A percentile compares a stretch with the other conserved stretches of the same genome.
phyloP scores from a whole-genome alignment of 1,140 invertebrate species.

The Pygmarrhopalites habei region DNA sequence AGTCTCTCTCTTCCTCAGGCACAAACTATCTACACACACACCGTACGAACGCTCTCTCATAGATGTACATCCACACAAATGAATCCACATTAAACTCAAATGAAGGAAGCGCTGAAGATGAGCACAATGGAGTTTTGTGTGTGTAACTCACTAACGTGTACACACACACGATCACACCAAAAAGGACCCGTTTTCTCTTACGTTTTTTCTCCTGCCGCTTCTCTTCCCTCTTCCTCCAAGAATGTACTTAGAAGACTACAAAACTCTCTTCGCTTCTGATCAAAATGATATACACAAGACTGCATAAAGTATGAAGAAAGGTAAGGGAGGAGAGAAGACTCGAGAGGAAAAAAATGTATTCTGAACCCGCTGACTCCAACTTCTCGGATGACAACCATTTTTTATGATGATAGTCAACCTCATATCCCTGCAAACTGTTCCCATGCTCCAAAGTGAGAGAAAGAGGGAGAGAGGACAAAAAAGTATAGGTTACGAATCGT shows the following conservation, averaged over 20 bases:
- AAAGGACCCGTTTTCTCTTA: not conserved
- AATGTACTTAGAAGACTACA: not conserved
- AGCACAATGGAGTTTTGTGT: not conserved
- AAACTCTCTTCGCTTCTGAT: conserved; percentile 1
- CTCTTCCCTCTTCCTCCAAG: not conserved
- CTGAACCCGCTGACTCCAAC: not conserved
- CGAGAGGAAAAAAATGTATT: not conserved
- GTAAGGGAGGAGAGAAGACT: not conserved
- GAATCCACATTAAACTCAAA: not conserved
- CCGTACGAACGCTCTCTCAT: not conserved
- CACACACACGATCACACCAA: not conserved
- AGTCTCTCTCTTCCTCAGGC: not conserved
- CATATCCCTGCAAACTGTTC: not conserved
- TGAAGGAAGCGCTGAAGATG: not conserved
- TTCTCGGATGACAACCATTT: conserved; percentile 5
- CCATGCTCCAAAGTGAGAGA: not conserved
- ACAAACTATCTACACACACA: not conserved
- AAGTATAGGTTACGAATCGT: no score
- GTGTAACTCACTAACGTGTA: no score
- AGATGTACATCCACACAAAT: not conserved
- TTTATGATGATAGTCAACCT: not conserved
- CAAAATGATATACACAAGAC: not conserved
- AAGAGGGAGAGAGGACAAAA: not conserved
- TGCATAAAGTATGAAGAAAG: no score
- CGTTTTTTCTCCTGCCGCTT: not conserved